Evolutionary conservation across 2,113 vertebrate species (phyloP), one percentile per base, ranked within the genome.

Genomic region (Pitta sordida): DNA sequence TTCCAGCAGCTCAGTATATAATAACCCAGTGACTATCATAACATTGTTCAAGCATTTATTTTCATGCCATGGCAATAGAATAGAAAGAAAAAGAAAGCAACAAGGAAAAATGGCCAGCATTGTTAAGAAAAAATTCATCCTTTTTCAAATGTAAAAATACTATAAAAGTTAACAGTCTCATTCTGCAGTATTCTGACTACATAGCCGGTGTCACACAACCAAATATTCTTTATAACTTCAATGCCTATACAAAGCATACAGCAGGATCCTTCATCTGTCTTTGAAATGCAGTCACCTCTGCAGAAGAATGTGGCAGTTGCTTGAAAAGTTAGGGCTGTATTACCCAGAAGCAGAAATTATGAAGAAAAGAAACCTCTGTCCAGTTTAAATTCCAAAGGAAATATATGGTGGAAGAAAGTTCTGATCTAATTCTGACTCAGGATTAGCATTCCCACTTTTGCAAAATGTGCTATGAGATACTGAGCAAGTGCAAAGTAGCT

Each of bases 241-340:
- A 68, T 67, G 68, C 20, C 68, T 55, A 80, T 14, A 88, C 36
- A 91, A 87, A 85, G 63, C 52, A 81, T 87, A 49, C 43, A 77
- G 71, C 39, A 80, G 60, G 22, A 92, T 88, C 75, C 74, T 92
- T 91, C 70, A 83, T 77, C 70, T 91, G 68, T 60, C 68, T 94
- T 96, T 96, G 84, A 94, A 94, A 94, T 13, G 55, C 53, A 91
- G 82, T 80, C 84, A 96, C 60, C 82, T 93, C 73, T 94, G 70
- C 67, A 70, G 82, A 4, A 94, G 74, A 95, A 87, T 55, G 39
- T 83, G 39, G 59, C 79, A 83, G 75, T 8, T 88, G 8, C 71
- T 77, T 86, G 82, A 95, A 86, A 93, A 92, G 78, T 67, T 71
- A 53, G 56, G 36, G 71, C 23, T 80, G 17, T 23, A 59, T 74